Base-by-base conservation (phyloP, 2,113 vertebrate genomes). In the Xerus inauris region DNA sequence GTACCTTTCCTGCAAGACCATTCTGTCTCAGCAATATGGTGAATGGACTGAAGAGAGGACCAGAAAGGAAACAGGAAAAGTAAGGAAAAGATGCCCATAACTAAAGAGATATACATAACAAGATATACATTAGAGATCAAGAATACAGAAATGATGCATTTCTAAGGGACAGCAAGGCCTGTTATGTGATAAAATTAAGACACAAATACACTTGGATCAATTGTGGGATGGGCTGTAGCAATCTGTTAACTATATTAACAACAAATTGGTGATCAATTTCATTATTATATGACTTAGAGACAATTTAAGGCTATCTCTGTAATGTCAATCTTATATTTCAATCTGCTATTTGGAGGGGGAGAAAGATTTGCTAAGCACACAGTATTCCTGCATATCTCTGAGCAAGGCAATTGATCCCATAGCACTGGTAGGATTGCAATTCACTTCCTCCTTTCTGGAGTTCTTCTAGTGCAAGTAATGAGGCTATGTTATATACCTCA, bases 291-390 rank as follows among this genome's bases (percentile, higher is more conserved):
- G 5, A 92, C 84, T 64, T 67, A 79, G 49, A 89, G 79, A 65
- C 24, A 19, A 94, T 49, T 85, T 75, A 80, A 87, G 40, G 30
- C 30, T 8, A 67, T 59, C 59, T 26, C 62, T 62, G 17, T 62
- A 92, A 71, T 62, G 59, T 83, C 81, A 84, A 28, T 85, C 64
- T 87, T 87, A 87, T n/a, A 65, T 90, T 94, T 95, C 82, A 93
- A 59, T 90, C 51, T 72, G 19, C 71, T 86, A 84, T 93, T 67
- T 89, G 20, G 26, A 47, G 16, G 51, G 26, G 16, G 42, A 51
- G 77, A 81, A 81, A 62, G 69, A 42, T 40, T 87, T 32, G 20
- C 38, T 17, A 67, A 95, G 38, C 64, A 32, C 92, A 65, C 45
- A 81, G 30, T 80, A 87, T 49, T 35, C 59, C 26, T n/a, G 45